These are phyloP conservation scores for Neosilurus hyrtlii DNA, from an alignment of 2,797 vertebrate genomes.

Conservation along the genomic window DNA sequence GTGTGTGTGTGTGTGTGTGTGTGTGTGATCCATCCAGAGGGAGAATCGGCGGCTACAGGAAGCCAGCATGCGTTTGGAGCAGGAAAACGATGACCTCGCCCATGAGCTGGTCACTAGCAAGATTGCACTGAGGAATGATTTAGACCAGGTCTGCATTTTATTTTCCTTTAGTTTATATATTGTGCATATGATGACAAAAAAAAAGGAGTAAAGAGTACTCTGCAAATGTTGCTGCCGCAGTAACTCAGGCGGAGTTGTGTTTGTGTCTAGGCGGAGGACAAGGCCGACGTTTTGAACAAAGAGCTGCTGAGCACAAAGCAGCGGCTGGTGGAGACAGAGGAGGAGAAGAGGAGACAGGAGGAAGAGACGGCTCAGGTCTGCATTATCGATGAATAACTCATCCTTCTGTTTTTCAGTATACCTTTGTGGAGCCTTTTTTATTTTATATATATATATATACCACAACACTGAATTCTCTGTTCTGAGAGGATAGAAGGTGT, in stretches of 20 bases:
- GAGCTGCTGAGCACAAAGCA: conserved; percentile 95
- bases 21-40: conserved; percentile 75
- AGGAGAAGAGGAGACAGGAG: conserved; percentile 91
- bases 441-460: neutral
- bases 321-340: conserved; percentile 92
- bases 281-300: conserved; percentile 95
- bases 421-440: too few relatives aligned
- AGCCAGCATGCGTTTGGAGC: conserved; percentile 97
- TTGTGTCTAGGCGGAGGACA: conserved; percentile 87
- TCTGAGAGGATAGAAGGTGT: neutral
- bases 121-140: conserved; percentile 80
- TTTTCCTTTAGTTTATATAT: neutral
- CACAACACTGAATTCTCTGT: neutral
- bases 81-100: conserved; percentile 96
- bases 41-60: conserved; percentile 96
- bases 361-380: conserved; percentile 94
- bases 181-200: neutral
- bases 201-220: neutral
- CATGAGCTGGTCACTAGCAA: conserved; percentile 85
- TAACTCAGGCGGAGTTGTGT: conserved; percentile 2
- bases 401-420: neutral
- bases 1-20: conserved; percentile 7
- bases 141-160: conserved; percentile 84
- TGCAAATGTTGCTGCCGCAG: neutral
- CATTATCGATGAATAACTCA: neutral